A percentile compares a stretch with the other conserved stretches of the same genome.
Evolutionary conservation across 2,113 vertebrate species (phyloP).

Genomic region (Vicugna pacos): DNA sequence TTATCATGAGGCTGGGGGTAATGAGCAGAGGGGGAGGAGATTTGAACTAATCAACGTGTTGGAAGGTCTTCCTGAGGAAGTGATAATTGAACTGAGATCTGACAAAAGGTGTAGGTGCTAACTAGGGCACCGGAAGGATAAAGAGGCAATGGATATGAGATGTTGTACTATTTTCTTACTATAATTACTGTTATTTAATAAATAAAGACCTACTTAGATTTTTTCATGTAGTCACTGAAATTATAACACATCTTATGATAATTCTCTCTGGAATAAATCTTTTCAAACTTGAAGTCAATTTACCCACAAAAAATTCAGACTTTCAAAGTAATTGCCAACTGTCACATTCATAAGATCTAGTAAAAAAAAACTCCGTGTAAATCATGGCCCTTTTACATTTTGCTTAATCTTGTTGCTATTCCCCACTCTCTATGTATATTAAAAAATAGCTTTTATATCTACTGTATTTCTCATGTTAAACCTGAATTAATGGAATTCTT

Average conservation of each 20-base stretch:
- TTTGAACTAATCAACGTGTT: constrained; percentile 19
- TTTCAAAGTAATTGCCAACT: not conserved
- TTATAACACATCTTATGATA: not conserved
- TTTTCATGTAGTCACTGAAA: constrained; percentile 3
- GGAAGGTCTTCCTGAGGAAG: not conserved
- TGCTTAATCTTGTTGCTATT: constrained; percentile 44
- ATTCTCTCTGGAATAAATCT: constrained; percentile 16
- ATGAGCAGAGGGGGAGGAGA: not conserved
- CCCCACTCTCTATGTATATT: not conserved
- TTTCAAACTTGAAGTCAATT: constrained; percentile 19
- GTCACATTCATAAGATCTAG: constrained; percentile 9
- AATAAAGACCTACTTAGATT: not conserved
- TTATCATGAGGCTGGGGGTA: not conserved
- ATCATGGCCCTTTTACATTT: not conserved
- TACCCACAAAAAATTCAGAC: not conserved
- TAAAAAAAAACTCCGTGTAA: not conserved
- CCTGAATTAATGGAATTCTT: constrained; percentile 36
- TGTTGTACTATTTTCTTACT: not conserved
- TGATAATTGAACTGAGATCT: constrained; percentile 44
- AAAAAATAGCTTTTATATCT: constrained; percentile 10
- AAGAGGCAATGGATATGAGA: not conserved
- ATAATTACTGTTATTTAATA: constrained; percentile 17
- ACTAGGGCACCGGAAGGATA: not conserved
- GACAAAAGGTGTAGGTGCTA: not conserved
- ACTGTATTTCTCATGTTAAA: constrained; percentile 27